Conservation (phyloP, 1,140 invertebrate species). For the Drosophila lacertosa region DNA sequence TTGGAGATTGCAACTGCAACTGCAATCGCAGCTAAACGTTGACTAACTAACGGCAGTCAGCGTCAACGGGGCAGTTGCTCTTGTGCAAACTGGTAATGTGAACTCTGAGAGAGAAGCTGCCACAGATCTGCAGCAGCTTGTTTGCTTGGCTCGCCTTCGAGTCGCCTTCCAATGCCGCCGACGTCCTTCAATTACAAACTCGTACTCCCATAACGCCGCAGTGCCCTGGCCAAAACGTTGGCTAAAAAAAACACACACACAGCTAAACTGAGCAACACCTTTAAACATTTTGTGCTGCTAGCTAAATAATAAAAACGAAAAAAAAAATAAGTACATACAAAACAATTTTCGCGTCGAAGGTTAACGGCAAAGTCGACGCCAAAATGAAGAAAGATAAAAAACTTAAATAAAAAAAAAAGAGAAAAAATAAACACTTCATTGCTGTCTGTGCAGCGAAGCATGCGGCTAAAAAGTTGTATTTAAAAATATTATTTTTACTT, state of each 20-base stretch:
- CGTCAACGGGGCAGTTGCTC: conserved; percentile 5
- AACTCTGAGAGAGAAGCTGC: conserved; percentile 13
- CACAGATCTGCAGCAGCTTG: conserved; percentile 42
- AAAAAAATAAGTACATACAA: conserved; percentile 48
- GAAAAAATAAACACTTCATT: conserved; percentile 38
- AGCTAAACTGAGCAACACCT: conserved; percentile 41
- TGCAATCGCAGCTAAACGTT: conserved; percentile 20
- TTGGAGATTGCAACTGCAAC: conserved; percentile 48
- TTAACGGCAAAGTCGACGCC: conserved; percentile 57
- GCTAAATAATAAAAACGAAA: conserved; percentile 1
- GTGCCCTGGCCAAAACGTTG: conserved; percentile 50
- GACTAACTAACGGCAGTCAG: conserved; percentile 13
- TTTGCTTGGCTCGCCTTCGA: conserved; percentile 62
- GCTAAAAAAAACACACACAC: conserved; percentile 21
- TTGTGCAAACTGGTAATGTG: conserved; percentile 15
- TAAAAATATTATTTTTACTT: conserved; percentile 67
- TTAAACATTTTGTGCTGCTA: conserved; percentile 34
- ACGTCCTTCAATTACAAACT: conserved; percentile 69
- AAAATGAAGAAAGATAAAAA: conserved; percentile 47
- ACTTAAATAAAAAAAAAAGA: conserved; percentile 21
- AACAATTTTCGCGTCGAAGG: conserved; percentile 68
- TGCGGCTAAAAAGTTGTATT: conserved; percentile 57
- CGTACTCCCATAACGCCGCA: conserved; percentile 35
- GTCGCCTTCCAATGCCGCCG: conserved; percentile 39
- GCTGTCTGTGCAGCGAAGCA: conserved; percentile 58